Percentiles rank a stretch among this genome's conserved stretches.
Conservation (phyloP, 1,140 invertebrate genomes). For the Papilio xuthus region DNA sequence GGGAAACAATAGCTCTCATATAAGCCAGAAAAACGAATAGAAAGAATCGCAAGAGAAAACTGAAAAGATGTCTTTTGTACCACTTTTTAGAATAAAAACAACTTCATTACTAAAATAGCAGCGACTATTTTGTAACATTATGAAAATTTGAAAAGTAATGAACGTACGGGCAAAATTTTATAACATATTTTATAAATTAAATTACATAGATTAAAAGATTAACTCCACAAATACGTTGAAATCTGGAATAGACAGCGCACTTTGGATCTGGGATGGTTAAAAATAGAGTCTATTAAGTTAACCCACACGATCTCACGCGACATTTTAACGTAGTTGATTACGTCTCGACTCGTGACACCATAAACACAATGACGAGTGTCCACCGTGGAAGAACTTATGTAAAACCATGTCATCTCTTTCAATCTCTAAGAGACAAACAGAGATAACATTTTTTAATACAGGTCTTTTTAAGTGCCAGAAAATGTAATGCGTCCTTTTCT, state of each 20-base stretch:
- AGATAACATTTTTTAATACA: background rate
- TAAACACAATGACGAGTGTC: background rate
- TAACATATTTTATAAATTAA: background rate
- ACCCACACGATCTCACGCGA: slow-evolving; percentile 24
- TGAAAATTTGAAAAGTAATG: background rate
- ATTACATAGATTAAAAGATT: background rate
- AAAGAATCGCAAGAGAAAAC: background rate
- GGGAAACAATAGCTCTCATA: background rate
- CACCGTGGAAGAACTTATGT: background rate
- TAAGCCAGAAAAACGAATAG: background rate
- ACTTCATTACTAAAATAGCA: background rate
- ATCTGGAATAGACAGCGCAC: background rate
- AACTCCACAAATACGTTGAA: background rate
- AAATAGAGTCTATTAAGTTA: slow-evolving; percentile 31
- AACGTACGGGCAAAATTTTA: no score
- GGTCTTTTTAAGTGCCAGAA: background rate
- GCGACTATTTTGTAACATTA: background rate
- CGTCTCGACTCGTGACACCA: background rate
- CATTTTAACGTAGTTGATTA: background rate
- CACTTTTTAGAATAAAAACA: background rate
- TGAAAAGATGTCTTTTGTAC: background rate
- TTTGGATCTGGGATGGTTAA: background rate
- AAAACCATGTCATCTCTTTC: background rate
- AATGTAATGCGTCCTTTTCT: background rate
- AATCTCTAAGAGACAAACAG: background rate